Conservation (phyloP, 2,797 vertebrate genomes). For the Sebastes goodei region DNA sequence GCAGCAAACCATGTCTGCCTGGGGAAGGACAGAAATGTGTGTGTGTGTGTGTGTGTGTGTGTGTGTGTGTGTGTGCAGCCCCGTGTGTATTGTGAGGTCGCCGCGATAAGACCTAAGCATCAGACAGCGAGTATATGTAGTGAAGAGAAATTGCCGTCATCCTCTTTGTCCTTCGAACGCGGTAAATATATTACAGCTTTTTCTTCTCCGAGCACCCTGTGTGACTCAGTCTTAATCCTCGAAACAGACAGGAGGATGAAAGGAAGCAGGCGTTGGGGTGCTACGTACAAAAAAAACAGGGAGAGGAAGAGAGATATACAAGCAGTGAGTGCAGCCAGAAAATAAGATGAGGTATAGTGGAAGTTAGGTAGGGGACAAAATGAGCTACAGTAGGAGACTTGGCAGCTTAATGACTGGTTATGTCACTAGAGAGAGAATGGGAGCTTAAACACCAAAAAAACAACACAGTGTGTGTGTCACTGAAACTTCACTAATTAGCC, state of each 20-base stretch:
- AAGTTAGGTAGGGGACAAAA: background rate
- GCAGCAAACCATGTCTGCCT: slow-evolving; percentile 56
- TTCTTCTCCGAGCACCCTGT: slow-evolving; percentile 37
- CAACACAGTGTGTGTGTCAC: background rate
- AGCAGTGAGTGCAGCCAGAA: slow-evolving; percentile 17
- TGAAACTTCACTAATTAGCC: slow-evolving; percentile 37
- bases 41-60: slow-evolving; percentile 22
- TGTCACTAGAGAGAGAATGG: background rate
- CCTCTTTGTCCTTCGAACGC: slow-evolving; percentile 61
- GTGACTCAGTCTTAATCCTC: slow-evolving; percentile 65
- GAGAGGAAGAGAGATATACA: slow-evolving; percentile 13
- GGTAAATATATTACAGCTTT: slow-evolving; percentile 54
- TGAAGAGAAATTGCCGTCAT: slow-evolving; percentile 42
- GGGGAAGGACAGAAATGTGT: slow-evolving; percentile 31
- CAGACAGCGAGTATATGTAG: slow-evolving; percentile 36
- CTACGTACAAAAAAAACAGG: background rate
- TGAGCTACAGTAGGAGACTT: slow-evolving; percentile 22
- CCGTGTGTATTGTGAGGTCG: slow-evolving; percentile 31
- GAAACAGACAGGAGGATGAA: slow-evolving; percentile 53
- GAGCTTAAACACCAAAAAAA: slow-evolving; percentile 29
- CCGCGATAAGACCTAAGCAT: slow-evolving; percentile 47
- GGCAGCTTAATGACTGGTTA: slow-evolving; percentile 35
- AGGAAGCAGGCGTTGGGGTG: slow-evolving; percentile 17
- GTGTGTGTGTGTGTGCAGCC: slow-evolving; percentile 11
- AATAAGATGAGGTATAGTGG: background rate